These are phyloP conservation scores for Ahaetulla prasina DNA, from an alignment of 2,113 vertebrate species.

Conservation along the genomic window DNA sequence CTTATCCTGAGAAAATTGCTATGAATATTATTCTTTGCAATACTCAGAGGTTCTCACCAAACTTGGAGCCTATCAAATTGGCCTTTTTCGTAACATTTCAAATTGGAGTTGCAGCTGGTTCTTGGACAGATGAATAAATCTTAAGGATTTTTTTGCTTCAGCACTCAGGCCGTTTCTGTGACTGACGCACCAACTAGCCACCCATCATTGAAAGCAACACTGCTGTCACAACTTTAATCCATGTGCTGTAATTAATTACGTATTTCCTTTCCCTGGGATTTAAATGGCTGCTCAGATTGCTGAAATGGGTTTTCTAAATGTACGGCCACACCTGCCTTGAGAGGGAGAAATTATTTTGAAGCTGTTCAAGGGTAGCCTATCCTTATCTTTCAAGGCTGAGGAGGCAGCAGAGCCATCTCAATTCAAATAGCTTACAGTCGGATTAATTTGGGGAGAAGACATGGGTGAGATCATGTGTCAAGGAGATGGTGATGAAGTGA, in stretches of 20 bases:
- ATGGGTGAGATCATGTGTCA: slow-evolving; percentile 1
- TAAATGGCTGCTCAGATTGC: slow-evolving; percentile 10
- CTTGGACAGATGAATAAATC: slow-evolving; percentile 12
- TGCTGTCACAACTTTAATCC: slow-evolving; percentile 28
- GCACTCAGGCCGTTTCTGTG: slow-evolving; percentile 11
- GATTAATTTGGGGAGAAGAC: slow-evolving; percentile 21
- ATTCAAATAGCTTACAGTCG: slow-evolving; percentile 23
- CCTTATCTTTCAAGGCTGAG: slow-evolving; percentile 11
- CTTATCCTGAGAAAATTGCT: not conserved
- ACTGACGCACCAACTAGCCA: slow-evolving; percentile 31
- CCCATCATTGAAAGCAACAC: slow-evolving; percentile 27
- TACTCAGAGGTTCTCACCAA: not conserved
- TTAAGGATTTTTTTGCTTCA: not conserved
- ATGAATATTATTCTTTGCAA: not conserved
- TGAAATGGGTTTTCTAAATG: slow-evolving; percentile 8
- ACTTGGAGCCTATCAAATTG: not conserved
- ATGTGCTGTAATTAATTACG: slow-evolving; percentile 20
- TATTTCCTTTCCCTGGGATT: slow-evolving; percentile 19
- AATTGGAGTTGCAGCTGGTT: not conserved
- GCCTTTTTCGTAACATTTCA: not conserved
- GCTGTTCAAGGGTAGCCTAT: slow-evolving; percentile 14
- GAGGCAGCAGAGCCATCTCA: slow-evolving; percentile 28
- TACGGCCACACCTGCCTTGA: slow-evolving; percentile 17
- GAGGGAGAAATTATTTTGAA: slow-evolving; percentile 28
- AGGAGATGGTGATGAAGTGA: slow-evolving; percentile 26